phyloP scores from a whole-genome alignment of 2,888 invertebrate genomes.

The Zhuqinia jingwanae region DNA sequence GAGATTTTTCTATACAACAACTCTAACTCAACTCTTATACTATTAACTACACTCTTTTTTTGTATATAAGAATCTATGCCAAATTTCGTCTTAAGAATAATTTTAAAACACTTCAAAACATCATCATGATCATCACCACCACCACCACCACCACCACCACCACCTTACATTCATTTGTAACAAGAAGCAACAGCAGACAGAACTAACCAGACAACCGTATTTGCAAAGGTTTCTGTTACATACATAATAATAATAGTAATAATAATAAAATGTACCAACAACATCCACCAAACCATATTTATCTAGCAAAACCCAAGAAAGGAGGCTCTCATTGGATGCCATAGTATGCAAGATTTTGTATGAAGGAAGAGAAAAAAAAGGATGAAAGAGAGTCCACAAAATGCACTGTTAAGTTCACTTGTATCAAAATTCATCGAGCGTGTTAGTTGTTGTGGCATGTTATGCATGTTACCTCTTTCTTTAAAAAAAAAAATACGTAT shows the following conservation, averaged over 20 bases:
- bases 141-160: too few species aligned
- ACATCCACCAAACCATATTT: background rate
- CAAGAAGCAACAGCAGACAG: too few species aligned
- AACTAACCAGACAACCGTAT: conserved; percentile 33
- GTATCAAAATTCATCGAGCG: conserved; percentile 23
- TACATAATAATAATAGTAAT: background rate
- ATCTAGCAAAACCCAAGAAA: background rate
- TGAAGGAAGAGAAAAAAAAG: too few species aligned
- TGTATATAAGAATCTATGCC: too few species aligned
- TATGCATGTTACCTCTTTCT: background rate
- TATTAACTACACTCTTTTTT: too few species aligned
- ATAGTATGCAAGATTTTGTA: too few species aligned
- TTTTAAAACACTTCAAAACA: too few species aligned
- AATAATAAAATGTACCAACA: too few species aligned
- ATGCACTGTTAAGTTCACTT: conserved; percentile 22
- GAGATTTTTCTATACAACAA: background rate
- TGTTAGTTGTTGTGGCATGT: background rate
- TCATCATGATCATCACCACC: too few species aligned
- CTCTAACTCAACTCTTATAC: too few species aligned
- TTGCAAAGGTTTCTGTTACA: conserved; percentile 42
- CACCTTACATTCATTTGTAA: too few species aligned
- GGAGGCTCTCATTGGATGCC: background rate
- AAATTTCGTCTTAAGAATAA: too few species aligned
- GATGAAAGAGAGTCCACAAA: background rate
- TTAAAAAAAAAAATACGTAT: background rate